Conservation (phyloP, 2,797 vertebrate genomes). For the Amblyopsis hoosieri region DNA sequence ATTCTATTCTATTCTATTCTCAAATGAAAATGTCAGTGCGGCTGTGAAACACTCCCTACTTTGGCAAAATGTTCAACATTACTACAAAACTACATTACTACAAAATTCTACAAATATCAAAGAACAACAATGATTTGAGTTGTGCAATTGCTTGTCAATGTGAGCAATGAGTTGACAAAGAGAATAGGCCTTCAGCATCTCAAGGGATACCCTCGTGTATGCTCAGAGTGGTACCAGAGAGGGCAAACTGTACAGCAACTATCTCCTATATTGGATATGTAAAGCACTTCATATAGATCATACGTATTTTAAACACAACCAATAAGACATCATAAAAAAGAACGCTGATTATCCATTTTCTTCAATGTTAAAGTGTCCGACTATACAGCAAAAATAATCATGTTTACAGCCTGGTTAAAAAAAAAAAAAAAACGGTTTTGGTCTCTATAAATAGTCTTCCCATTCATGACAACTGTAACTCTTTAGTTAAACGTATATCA, state of each 20-base stretch:
- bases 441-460: too few species aligned
- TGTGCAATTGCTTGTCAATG: slow-evolving; percentile 39
- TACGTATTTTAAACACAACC: slow-evolving; percentile 67
- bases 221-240: slow-evolving; percentile 68
- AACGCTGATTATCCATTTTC: too few species aligned
- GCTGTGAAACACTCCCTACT: slow-evolving; percentile 46
- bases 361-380: too few species aligned
- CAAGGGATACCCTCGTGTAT: slow-evolving; percentile 70
- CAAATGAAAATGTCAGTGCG: slow-evolving; percentile 23
- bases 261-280: slow-evolving; percentile 70
- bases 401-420: too few species aligned
- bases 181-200: slow-evolving; percentile 61
- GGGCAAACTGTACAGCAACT: slow-evolving; percentile 62
- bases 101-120: slow-evolving; percentile 67
- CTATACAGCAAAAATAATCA: too few species aligned
- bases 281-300: slow-evolving; percentile 64
- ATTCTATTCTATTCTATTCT: too few species aligned
- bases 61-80: slow-evolving; percentile 10
- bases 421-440: too few species aligned
- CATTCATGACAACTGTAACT: too few species aligned
- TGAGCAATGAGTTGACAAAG: slow-evolving; percentile 75
- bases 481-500: too few species aligned
- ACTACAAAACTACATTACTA: slow-evolving; percentile 8
- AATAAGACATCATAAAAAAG: too few species aligned
- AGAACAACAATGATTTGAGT: slow-evolving; percentile 59